Evolutionary conservation across 2,888 invertebrate genomes (phyloP).

Genomic region (Parnassius glacialis): DNA sequence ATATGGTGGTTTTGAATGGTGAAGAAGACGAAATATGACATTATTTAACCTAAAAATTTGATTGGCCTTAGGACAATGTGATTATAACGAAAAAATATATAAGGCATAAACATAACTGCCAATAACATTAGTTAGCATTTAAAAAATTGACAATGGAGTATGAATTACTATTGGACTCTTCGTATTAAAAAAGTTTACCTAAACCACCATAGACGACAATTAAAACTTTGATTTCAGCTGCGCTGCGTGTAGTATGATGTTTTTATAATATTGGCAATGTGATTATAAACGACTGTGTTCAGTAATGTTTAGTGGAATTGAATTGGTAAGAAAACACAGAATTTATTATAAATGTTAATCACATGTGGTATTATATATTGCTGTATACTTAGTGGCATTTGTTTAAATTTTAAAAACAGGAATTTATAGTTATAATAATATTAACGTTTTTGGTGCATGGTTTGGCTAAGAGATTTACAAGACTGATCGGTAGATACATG

Average conservation of each 20-base stretch:
- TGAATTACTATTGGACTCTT: neutral
- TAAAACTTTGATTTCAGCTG: conserved; percentile 60
- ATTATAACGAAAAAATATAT: too few species aligned
- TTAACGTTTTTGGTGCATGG: too few species aligned
- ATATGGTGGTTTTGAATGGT: conserved; percentile 52
- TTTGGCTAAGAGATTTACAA: too few species aligned
- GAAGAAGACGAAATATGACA: neutral
- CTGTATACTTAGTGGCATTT: too few species aligned
- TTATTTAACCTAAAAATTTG: too few species aligned
- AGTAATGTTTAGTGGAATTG: conserved; percentile 51
- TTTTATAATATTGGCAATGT: conserved; percentile 51
- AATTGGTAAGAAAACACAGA: conserved; percentile 64
- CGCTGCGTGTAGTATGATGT: conserved; percentile 44
- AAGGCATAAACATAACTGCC: too few species aligned
- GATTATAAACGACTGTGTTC: conserved; percentile 44
- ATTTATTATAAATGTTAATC: conserved; percentile 52
- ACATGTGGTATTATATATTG: conserved; percentile 14
- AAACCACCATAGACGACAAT: conserved; percentile 56
- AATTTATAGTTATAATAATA: too few species aligned
- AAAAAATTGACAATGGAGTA: neutral
- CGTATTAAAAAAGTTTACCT: conserved; percentile 2
- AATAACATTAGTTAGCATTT: neutral
- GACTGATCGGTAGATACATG: too few species aligned
- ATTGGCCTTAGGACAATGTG: too few species aligned
- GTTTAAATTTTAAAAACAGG: too few species aligned